A percentile compares a stretch with the other conserved stretches of the same genome.
Evolutionary conservation across 1,140 invertebrate genomes (phyloP).

Genomic region (Ceratoteleas bidentatus): DNA sequence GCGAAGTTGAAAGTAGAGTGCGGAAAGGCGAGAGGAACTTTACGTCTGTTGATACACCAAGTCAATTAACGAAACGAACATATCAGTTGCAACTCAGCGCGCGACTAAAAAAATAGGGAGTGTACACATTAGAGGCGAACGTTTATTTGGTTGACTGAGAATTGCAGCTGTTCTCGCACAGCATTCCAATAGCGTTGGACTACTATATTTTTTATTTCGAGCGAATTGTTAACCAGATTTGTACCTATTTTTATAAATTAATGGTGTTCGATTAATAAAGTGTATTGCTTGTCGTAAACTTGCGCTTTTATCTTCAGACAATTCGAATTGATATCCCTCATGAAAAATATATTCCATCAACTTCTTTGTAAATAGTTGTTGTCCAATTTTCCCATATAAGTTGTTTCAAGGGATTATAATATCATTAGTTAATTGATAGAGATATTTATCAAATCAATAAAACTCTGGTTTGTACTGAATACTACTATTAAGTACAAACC

Average conservation of each 20-base stretch:
- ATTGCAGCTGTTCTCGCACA: constrained; percentile 14
- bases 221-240: constrained; percentile 51
- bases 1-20: constrained; percentile 6
- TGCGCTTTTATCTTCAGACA: not conserved
- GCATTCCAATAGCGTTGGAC: constrained; percentile 44
- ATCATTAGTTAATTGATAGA: too few species aligned
- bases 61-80: constrained; percentile 49
- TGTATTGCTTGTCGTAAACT: constrained; percentile 36
- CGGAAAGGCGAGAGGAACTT: constrained; percentile 13
- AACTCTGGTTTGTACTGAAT: too few species aligned
- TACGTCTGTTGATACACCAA: constrained; percentile 25
- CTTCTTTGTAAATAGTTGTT: too few species aligned
- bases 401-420: too few species aligned
- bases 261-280: constrained; percentile 52
- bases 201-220: constrained; percentile 52
- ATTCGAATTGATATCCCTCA: too few species aligned
- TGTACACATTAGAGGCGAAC: not conserved
- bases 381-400: too few species aligned
- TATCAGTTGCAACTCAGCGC: constrained; percentile 25
- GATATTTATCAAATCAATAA: too few species aligned
- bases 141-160: constrained; percentile 21
- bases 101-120: constrained; percentile 4
- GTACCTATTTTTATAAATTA: constrained; percentile 63
- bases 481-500: too few species aligned
- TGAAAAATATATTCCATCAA: too few species aligned